Evolutionary conservation across 1,140 invertebrate genomes (phyloP).

Genomic region (Bursaphelenchus mucronatus): DNA sequence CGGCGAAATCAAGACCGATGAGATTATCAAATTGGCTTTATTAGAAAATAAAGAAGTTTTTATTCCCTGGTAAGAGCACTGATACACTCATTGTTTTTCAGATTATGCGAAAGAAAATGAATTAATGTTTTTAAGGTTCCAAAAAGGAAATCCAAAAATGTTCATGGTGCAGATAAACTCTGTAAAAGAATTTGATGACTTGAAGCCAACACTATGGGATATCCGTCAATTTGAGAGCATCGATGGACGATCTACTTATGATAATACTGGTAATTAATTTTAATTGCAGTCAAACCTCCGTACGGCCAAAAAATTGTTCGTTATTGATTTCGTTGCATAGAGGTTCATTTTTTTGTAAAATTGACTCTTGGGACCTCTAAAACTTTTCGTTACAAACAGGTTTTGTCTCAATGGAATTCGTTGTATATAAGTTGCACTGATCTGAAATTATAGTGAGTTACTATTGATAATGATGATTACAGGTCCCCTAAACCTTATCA

Average conservation of each 20-base stretch:
- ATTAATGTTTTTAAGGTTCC: slow-evolving; percentile 11
- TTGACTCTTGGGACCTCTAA: no score
- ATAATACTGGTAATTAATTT: slow-evolving; percentile 13
- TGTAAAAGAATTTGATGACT: slow-evolving; percentile 19
- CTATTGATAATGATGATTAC: no score
- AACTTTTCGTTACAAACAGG: no score
- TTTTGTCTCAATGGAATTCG: no score
- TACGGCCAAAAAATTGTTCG: no score
- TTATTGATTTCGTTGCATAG: neutral
- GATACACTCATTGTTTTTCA: neutral
- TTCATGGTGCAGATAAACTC: slow-evolving; percentile 13
- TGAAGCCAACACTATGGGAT: slow-evolving; percentile 20
- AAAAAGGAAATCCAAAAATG: slow-evolving; percentile 23
- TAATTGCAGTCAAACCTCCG: no score
- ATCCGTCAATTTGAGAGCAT: slow-evolving; percentile 21
- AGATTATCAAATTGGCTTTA: slow-evolving; percentile 17
- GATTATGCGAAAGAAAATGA: neutral
- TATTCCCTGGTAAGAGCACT: slow-evolving; percentile 20
- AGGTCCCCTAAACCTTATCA: slow-evolving; percentile 23
- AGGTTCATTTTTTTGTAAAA: neutral
- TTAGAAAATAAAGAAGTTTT: slow-evolving; percentile 16
- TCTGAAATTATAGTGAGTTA: no score
- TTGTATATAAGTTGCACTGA: neutral
- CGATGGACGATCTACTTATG: slow-evolving; percentile 5
- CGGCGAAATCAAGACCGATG: slow-evolving; percentile 27